Percentiles rank a stretch among this genome's conserved stretches.
Conservation (phyloP, 2,888 invertebrate genomes). For the Rhingia rostrata region DNA sequence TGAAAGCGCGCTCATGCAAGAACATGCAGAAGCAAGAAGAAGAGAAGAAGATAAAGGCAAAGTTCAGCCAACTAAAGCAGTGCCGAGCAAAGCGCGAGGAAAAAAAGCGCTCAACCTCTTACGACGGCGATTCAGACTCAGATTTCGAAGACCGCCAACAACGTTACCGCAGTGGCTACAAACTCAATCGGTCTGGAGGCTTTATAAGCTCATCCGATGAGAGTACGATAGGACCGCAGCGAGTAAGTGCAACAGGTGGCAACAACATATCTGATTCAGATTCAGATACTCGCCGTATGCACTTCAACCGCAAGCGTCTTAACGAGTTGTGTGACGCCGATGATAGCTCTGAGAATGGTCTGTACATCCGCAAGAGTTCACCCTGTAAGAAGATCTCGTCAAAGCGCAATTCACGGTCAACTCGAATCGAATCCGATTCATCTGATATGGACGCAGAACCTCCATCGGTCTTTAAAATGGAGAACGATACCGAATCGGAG, state of each 20-base stretch:
- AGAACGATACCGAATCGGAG: conserved; percentile 76
- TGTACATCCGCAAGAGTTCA: conserved; percentile 80
- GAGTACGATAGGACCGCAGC: conserved; percentile 48
- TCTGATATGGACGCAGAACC: conserved; percentile 84
- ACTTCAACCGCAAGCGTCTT: conserved; percentile 83
- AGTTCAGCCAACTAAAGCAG: conserved; percentile 94
- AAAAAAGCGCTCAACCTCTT: conserved; percentile 93
- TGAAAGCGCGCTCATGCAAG: conserved; percentile 95
- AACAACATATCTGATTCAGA: conserved; percentile 81
- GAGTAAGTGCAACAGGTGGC: conserved; percentile 76
- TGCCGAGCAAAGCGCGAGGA: conserved; percentile 93
- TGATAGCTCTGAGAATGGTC: conserved; percentile 80
- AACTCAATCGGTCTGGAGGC: conserved; percentile 77
- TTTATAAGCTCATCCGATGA: conserved; percentile 85
- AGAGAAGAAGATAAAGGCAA: conserved; percentile 94
- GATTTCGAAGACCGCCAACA: conserved; percentile 83
- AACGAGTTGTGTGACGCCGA: conserved; percentile 84
- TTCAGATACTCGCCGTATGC: conserved; percentile 82
- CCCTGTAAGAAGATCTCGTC: conserved; percentile 84
- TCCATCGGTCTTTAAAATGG: conserved; percentile 33
- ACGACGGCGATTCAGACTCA: conserved; percentile 93
- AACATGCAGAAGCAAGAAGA: conserved; percentile 96
- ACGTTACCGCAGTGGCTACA: conserved; percentile 68
- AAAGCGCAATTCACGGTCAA: conserved; percentile 87
- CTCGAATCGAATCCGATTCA: conserved; percentile 90